Evolutionary conservation across 2,797 vertebrate species (phyloP), one percentile per base, ranked within the genome.

Genomic region (Microctenopoma steveboyesi): DNA sequence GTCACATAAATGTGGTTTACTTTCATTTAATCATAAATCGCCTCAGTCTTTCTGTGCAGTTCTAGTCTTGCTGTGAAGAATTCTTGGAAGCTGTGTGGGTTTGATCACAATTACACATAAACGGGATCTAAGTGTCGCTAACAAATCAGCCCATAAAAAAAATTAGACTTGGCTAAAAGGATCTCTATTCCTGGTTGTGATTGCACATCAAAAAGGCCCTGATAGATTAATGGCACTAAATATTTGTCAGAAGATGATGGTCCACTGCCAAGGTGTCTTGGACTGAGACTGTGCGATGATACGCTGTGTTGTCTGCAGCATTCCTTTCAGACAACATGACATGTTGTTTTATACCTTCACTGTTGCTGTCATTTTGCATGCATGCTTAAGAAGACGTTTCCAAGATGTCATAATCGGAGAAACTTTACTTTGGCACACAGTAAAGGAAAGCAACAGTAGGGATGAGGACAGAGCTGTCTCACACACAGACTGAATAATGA

Each of bases 211-310:
- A 12, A 73, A 13, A 73, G 58, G 63, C 69, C 61, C 50, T 87
- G 78, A 89, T 69, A 62, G 88, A 89, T 91, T 85, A 87, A 90
- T 79, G 62, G 56, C 74, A 49, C 12, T 60, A 53, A 57, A 16
- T 58, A 68, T 78, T 63, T 86, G 69, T 57, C 73, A 88, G 65
- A 73, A 85, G 54, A 82, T 87, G 84, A 94, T 90, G 89, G 86
- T 91, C 81, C 59, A 78, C 48, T 74, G 89, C 88, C 88, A 90
- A 69, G 14, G 46, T 11, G 4, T 48, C 52, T 72, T 84, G 79
- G 77, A 83, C 40, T 45, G 12, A 27, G 56, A 55, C 73, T 11
- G 9, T 67, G 64, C 37, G 50, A 82, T 69, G 81, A 75, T 49
- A 60, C 64, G 63, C 4, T 43, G 15, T 69, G 75, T 76, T 84